Evolutionary conservation across 1,140 invertebrate species (phyloP).

Genomic region (Pogonognathellus flavescens): DNA sequence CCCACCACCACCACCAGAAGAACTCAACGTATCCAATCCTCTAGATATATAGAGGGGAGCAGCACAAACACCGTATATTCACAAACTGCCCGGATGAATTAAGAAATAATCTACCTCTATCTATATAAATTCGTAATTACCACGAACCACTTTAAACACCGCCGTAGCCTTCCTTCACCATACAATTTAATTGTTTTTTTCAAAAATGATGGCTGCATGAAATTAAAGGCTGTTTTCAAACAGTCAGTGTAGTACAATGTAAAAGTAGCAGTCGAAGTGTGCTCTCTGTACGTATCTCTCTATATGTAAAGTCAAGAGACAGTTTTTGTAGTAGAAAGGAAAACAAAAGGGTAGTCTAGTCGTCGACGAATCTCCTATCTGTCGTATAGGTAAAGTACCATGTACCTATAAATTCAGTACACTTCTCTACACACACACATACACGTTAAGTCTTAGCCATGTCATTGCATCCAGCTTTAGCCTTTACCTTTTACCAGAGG

Average conservation of each 20-base stretch:
- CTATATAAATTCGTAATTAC: neutral
- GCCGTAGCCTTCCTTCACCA: neutral
- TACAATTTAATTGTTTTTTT: slow-evolving; percentile 40
- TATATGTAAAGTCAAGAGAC: slow-evolving; percentile 48
- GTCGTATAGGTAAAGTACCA: no score
- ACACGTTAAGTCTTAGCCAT: no score
- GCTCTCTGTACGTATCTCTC: slow-evolving; percentile 28
- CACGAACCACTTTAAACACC: neutral
- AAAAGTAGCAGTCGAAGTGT: neutral
- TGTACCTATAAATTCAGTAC: neutral
- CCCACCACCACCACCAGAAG: neutral
- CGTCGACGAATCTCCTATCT: neutral
- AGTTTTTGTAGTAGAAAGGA: slow-evolving; percentile 36
- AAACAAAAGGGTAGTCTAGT: slow-evolving; percentile 42
- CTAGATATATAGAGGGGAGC: neutral
- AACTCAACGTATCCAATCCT: no score
- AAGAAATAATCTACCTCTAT: neutral
- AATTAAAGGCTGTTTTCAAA: slow-evolving; percentile 40
- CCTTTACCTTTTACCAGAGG: no score
- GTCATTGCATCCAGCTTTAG: no score
- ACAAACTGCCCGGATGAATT: slow-evolving; percentile 37
- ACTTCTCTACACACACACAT: no score
- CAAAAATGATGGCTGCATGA: slow-evolving; percentile 40
- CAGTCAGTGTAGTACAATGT: slow-evolving; percentile 14
- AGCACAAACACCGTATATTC: slow-evolving; percentile 10